Evolutionary conservation across 30 jellyfish, hydroid and myxozoan genomes (phyloP).

Genomic region (Aurelia sp.): DNA sequence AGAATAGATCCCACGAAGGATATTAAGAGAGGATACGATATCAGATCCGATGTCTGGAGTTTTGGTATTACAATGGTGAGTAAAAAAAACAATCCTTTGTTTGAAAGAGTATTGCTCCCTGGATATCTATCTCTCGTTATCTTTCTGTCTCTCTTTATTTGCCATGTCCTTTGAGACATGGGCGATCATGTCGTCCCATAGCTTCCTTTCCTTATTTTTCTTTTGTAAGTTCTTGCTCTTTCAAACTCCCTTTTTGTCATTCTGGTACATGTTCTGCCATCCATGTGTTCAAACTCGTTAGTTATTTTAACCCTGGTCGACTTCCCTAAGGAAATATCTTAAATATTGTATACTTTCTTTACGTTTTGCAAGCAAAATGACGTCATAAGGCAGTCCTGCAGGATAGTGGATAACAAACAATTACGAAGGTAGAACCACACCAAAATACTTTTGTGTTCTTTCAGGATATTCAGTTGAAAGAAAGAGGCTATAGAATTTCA

Average conservation of each 20-base stretch:
- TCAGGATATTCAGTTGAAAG: neutral
- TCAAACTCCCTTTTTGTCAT: neutral
- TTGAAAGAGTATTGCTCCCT: too few relatives aligned
- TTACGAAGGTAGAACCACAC: too few relatives aligned
- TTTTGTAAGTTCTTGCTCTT: neutral
- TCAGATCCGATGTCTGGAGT: constrained; percentile 97
- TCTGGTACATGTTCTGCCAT: neutral
- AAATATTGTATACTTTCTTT: too few relatives aligned
- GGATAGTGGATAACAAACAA: too few relatives aligned
- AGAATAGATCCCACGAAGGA: constrained; percentile 88
- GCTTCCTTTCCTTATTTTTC: neutral
- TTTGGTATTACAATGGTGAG: constrained; percentile 92
- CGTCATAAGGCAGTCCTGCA: too few relatives aligned
- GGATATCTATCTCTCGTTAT: too few relatives aligned
- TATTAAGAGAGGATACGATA: constrained; percentile 78
- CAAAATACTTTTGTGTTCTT: too few relatives aligned
- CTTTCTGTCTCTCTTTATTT: too few relatives aligned
- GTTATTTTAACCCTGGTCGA: too few relatives aligned
- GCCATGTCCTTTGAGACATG: neutral
- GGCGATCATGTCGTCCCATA: neutral
- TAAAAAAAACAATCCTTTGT: neutral
- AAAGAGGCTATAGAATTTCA: neutral
- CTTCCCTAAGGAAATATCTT: too few relatives aligned
- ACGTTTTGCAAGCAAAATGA: too few relatives aligned
- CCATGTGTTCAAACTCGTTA: too few relatives aligned